A percentile compares a stretch with the other conserved stretches of the same genome.
Conservation (phyloP, 2,888 invertebrate genomes). For the Macaria notata region DNA sequence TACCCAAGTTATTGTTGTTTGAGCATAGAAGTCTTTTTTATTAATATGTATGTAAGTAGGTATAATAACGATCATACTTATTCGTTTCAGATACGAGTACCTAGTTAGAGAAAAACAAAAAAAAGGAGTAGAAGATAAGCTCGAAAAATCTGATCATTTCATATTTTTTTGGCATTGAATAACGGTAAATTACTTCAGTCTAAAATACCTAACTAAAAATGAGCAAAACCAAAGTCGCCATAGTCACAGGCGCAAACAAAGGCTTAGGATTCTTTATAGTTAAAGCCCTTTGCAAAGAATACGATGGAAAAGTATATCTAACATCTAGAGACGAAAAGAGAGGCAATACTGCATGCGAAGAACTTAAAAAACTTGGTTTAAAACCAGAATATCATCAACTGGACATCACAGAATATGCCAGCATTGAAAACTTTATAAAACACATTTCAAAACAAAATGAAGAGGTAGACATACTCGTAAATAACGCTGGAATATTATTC, state of each 20-base stretch:
- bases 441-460: conserved; percentile 80
- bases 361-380: conserved; percentile 74
- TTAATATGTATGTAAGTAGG: too few relatives aligned
- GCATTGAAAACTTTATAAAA: conserved; percentile 79
- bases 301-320: conserved; percentile 85
- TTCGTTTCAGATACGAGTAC: too few relatives aligned
- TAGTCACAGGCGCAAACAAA: conserved; percentile 88
- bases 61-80: too few relatives aligned
- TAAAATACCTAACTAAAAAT: conserved; percentile 32
- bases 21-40: too few relatives aligned
- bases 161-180: too few relatives aligned
- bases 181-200: too few relatives aligned
- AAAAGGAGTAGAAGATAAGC: too few relatives aligned
- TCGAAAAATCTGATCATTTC: too few relatives aligned
- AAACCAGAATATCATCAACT: conserved; percentile 85
- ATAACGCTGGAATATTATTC: conserved; percentile 85
- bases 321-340: conserved; percentile 84
- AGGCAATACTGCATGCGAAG: conserved; percentile 82
- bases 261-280: conserved; percentile 87
- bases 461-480: conserved; percentile 86
- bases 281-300: conserved; percentile 84
- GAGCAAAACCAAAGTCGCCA: conserved; percentile 53
- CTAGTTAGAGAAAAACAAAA: too few relatives aligned
- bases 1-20: too few relatives aligned
- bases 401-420: conserved; percentile 83